Base-by-base conservation (phyloP, 2,113 vertebrate species). In the Mobula hypostoma region DNA sequence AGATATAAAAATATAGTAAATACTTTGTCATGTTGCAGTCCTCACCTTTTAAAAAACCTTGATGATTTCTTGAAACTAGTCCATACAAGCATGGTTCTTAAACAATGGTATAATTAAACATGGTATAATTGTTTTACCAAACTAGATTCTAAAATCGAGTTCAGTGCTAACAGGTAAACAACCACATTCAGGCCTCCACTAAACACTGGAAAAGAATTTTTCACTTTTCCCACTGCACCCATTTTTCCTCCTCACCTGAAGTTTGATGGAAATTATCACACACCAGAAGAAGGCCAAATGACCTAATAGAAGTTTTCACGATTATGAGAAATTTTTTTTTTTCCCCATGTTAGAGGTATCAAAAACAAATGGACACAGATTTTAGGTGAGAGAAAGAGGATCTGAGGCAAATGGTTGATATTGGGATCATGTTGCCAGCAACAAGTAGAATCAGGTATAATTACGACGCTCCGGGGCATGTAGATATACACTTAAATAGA, bases 1-100 rank as follows among this genome's bases (percentile, higher is more conserved):
- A 58, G 76, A 87, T 40, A 94, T 19, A 88, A 40, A 95, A 63
- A 95, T 83, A 95, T 72, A 95, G n/a, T 94, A 85, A 29, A 40
- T 32, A 56, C 29, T n/a, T 94, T 29, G 74, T 6, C 94, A 72
- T 27, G 7, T 74, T 93, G 36, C 36, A 11, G 68, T 93, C 91
- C 36, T 93, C 11, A 93, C 5, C 91, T 56, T 74, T 48, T 40
- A 36, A 27, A 56, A 93, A 24, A 93, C 48, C 40, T 32, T 92
- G 32, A 74, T 48, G n/a, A 40, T 66, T 92, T 92, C 66, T 92
- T 72, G 66, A 74, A 24, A n/a, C 17, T 14, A 24, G 66, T 92
- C 40, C n/a, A 68, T 90, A 7, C 58, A 90, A 8, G 11, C 63
- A 36, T 83, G 21, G 40, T 56, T 83, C 58, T 66, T n/a, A 87